phyloP scores from a whole-genome alignment of 35 echinoderm and acorn worm genomes.

The Lytechinus variegatus region DNA sequence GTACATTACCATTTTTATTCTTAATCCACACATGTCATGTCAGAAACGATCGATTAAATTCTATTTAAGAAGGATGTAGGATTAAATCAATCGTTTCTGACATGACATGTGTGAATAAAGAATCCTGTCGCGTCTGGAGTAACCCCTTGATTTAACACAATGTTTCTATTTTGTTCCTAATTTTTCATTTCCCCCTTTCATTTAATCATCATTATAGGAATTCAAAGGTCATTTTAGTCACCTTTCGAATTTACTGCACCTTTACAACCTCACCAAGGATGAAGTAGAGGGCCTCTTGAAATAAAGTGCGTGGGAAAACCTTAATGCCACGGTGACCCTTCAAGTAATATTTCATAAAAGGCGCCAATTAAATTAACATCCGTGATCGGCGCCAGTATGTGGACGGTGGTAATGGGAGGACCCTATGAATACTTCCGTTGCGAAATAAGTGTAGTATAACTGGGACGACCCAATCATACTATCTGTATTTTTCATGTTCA shows the following conservation, averaged over 20 bases:
- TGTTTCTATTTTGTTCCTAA: background rate
- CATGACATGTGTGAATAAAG: too few relatives aligned
- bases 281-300: background rate
- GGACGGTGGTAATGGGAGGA: background rate
- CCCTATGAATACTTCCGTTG: too few relatives aligned
- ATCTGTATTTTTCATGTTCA: too few relatives aligned
- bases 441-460: too few relatives aligned
- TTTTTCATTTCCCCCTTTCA: background rate
- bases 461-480: too few relatives aligned
- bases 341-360: background rate
- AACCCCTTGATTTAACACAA: too few relatives aligned
- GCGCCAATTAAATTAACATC: background rate
- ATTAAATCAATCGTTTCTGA: too few relatives aligned
- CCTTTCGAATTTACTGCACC: background rate
- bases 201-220: background rate
- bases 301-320: background rate
- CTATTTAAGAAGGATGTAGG: too few relatives aligned
- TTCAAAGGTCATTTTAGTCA: conserved; percentile 34
- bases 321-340: background rate
- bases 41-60: too few relatives aligned
- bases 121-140: too few relatives aligned
- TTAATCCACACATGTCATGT: too few relatives aligned
- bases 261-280: background rate
- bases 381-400: background rate
- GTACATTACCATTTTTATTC: too few relatives aligned